Conservation (phyloP, 2,888 invertebrate genomes). For the Isotomurus palustris region DNA sequence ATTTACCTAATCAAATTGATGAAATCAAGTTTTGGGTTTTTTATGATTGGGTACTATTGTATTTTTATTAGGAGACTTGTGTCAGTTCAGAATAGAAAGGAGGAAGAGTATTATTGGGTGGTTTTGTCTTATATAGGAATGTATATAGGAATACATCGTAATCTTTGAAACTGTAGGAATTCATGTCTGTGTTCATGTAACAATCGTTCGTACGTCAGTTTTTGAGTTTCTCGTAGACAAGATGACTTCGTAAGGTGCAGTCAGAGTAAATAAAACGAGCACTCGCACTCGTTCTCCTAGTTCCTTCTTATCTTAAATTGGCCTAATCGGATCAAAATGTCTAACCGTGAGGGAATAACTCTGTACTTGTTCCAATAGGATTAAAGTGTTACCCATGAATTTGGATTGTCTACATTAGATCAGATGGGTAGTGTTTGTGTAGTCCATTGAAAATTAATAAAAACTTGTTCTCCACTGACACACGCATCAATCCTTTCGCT, state of each 20-base stretch:
- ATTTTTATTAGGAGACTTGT: too few relatives aligned
- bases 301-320: slow-evolving; percentile 44
- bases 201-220: too few relatives aligned
- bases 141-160: too few relatives aligned
- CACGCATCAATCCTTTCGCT: neutral
- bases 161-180: too few relatives aligned
- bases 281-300: too few relatives aligned
- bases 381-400: slow-evolving; percentile 43
- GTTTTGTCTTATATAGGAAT: too few relatives aligned
- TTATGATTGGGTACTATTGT: neutral
- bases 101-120: too few relatives aligned
- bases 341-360: slow-evolving; percentile 37
- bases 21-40: neutral
- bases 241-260: too few relatives aligned
- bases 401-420: neutral
- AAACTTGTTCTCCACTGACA: slow-evolving; percentile 4
- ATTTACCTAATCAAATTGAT: neutral
- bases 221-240: too few relatives aligned
- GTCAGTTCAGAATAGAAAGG: too few relatives aligned
- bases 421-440: neutral
- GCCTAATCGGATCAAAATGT: slow-evolving; percentile 45
- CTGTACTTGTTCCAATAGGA: slow-evolving; percentile 38
- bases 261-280: too few relatives aligned
- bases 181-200: too few relatives aligned
- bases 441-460: neutral